These are phyloP conservation scores for Delphinapterus leucas DNA, from an alignment of 2,113 vertebrate species.

Conservation along the genomic window DNA sequence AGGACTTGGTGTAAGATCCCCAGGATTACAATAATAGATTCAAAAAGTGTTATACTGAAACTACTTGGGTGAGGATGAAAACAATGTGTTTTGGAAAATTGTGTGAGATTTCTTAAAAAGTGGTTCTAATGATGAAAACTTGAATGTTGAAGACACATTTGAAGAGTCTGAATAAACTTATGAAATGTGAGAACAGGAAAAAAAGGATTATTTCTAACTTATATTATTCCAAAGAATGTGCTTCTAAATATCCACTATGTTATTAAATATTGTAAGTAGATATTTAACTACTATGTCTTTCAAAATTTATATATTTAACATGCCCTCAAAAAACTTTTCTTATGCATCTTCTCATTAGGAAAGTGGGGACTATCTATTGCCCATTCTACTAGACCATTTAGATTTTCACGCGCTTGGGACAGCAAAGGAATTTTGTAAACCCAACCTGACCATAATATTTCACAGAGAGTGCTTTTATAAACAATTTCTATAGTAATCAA, in stretches of 20 bases:
- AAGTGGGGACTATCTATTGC: neutral
- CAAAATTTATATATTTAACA: conserved; percentile 37
- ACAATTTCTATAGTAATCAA: neutral
- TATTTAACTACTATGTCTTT: conserved; percentile 12
- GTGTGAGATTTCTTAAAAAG: neutral
- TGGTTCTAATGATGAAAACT: conserved; percentile 16
- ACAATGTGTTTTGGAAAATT: neutral
- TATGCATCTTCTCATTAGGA: neutral
- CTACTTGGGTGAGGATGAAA: conserved; percentile 31
- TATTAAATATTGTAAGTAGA: conserved; percentile 1
- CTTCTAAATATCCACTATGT: neutral
- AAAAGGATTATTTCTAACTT: conserved; percentile 30
- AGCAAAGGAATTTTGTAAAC: conserved; percentile 18
- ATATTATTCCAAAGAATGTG: conserved; percentile 14
- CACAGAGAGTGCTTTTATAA: neutral
- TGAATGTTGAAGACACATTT: neutral
- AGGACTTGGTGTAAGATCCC: neutral
- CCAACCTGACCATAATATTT: neutral
- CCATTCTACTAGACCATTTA: neutral
- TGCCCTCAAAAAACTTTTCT: neutral
- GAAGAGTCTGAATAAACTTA: neutral
- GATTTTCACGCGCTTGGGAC: neutral
- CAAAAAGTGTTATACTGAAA: conserved; percentile 23
- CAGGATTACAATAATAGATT: neutral
- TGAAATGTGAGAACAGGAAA: neutral